Percentiles rank a stretch among this genome's conserved stretches.
phyloP scores from a whole-genome alignment of 2,888 invertebrate genomes.

The Plutella xylostella region DNA sequence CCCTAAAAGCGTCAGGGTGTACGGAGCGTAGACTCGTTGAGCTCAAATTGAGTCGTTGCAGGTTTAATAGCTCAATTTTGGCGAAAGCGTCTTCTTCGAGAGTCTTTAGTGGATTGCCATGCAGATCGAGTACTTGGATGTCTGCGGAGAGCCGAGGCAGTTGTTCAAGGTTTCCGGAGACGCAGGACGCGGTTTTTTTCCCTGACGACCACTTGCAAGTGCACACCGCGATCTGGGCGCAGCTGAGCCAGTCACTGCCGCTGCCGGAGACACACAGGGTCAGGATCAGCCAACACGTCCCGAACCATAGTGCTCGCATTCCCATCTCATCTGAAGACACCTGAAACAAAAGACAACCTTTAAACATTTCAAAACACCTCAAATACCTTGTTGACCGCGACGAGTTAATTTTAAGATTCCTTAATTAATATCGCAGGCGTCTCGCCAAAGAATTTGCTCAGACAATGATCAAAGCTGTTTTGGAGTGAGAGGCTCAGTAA shows the following conservation, averaged over 20 bases:
- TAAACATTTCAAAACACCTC: too few species aligned
- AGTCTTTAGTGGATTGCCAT: constrained; percentile 80
- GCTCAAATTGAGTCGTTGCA: constrained; percentile 85
- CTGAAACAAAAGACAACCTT: constrained; percentile 38
- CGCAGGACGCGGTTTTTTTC: constrained; percentile 89
- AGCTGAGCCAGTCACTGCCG: constrained; percentile 83
- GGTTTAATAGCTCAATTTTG: constrained; percentile 81
- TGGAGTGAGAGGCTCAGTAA: background rate
- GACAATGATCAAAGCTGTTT: too few species aligned
- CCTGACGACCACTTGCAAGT: constrained; percentile 94
- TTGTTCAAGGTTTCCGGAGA: constrained; percentile 77
- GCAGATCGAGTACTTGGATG: constrained; percentile 80
- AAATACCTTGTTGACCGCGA: background rate
- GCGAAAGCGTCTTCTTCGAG: constrained; percentile 83
- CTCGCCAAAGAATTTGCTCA: too few species aligned
- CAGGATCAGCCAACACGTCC: constrained; percentile 31
- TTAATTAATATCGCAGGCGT: background rate
- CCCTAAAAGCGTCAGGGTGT: constrained; percentile 84
- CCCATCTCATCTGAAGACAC: constrained; percentile 52
- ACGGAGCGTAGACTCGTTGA: constrained; percentile 78
- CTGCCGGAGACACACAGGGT: constrained; percentile 33
- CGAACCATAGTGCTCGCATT: constrained; percentile 42
- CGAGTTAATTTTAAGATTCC: background rate
- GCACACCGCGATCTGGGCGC: constrained; percentile 78
- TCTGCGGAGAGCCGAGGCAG: constrained; percentile 72